Evolutionary conservation across 1,140 invertebrate genomes (phyloP).

Genomic region (Euura lappo): DNA sequence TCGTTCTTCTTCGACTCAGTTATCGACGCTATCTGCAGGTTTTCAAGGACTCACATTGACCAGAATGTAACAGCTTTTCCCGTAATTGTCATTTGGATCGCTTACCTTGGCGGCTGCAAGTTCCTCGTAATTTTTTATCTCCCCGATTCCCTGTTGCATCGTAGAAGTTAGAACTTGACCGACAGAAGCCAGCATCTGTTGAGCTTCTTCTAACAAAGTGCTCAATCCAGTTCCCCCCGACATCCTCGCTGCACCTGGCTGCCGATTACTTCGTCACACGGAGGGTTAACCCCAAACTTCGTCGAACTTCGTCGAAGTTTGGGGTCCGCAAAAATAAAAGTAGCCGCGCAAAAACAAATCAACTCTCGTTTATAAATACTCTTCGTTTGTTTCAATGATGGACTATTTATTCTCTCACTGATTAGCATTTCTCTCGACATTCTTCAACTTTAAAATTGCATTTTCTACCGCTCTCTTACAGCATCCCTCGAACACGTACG

Average conservation of each 20-base stretch:
- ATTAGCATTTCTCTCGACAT: background rate
- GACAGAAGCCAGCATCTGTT: conserved; percentile 24
- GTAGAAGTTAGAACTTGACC: conserved; percentile 27
- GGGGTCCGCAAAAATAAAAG: no score
- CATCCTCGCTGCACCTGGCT: background rate
- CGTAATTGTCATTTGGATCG: background rate
- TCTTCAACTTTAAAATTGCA: background rate
- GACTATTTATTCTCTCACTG: no score
- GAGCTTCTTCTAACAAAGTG: conserved; percentile 22
- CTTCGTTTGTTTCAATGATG: no score
- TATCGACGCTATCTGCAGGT: background rate
- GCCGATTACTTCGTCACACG: no score
- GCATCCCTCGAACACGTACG: background rate
- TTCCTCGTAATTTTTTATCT: conserved; percentile 28
- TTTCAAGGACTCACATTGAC: background rate
- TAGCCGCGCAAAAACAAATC: no score
- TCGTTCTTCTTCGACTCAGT: conserved; percentile 6
- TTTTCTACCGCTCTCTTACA: background rate
- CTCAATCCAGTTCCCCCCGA: background rate
- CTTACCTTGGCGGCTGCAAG: conserved; percentile 22
- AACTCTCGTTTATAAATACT: no score
- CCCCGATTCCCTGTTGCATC: conserved; percentile 22
- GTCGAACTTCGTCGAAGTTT: no score
- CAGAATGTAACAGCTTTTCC: background rate
- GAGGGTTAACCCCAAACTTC: no score